These are phyloP conservation scores for Beaufortia kweichowensis DNA, from an alignment of 2,113 vertebrate species.

Conservation along the genomic window DNA sequence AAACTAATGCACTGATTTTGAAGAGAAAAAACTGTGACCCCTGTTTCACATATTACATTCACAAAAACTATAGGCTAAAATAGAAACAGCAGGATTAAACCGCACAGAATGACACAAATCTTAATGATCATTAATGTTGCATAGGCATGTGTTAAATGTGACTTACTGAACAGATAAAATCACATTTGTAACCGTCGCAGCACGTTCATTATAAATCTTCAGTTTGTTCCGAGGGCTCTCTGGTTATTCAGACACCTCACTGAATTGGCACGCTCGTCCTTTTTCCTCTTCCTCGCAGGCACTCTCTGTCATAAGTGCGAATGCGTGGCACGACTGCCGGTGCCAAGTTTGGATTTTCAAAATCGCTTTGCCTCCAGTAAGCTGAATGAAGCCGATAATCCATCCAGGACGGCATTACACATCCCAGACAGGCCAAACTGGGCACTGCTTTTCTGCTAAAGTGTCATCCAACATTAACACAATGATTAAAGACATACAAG, in stretches of 20 bases:
- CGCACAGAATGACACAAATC: not conserved
- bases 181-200: not conserved
- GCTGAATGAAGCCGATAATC: constrained; percentile 16
- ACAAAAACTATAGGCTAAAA: not conserved
- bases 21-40: too few species aligned
- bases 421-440: not conserved
- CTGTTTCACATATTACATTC: too few species aligned
- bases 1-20: too few species aligned
- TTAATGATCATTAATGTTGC: not conserved
- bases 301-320: constrained; percentile 29
- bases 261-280: not conserved
- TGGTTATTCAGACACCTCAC: constrained; percentile 1
- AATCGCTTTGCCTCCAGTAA: not conserved
- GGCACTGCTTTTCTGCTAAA: constrained; percentile 12
- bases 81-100: not conserved
- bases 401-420: constrained; percentile 21
- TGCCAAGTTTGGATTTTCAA: constrained; percentile 28
- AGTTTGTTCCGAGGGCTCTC: constrained; percentile 18
- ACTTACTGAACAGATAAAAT: not conserved
- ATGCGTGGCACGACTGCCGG: not conserved
- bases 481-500: constrained; percentile 20
- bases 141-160: not conserved
- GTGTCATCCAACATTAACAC: constrained; percentile 17
- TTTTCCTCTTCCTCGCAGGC: not conserved
- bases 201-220: constrained; percentile 3